Conservation (phyloP, 1,140 invertebrate genomes). For the Drosophila micromelanica region DNA sequence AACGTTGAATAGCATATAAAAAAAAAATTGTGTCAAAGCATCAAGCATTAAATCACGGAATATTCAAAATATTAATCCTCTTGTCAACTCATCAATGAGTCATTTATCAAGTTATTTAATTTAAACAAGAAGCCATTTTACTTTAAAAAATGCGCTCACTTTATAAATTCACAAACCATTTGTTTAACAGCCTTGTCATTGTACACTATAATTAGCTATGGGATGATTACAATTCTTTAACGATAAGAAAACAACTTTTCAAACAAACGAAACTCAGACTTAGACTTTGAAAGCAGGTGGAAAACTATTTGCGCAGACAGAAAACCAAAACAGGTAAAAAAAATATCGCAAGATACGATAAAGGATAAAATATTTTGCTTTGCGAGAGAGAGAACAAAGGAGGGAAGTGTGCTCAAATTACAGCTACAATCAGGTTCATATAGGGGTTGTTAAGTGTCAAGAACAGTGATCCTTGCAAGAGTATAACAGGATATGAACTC, state of each 20-base stretch:
- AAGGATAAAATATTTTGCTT: conserved; percentile 4
- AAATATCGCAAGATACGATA: neutral
- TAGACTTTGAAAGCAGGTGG: conserved; percentile 17
- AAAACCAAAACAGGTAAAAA: conserved; percentile 2
- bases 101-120: neutral
- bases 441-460: conserved; percentile 3
- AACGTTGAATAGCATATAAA: too few relatives aligned
- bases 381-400: neutral
- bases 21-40: too few relatives aligned
- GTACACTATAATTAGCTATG: conserved; percentile 13
- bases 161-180: neutral
- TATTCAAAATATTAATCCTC: neutral
- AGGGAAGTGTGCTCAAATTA: conserved; percentile 60
- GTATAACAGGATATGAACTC: conserved; percentile 46
- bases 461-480: conserved; percentile 19
- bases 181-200: neutral
- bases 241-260: neutral
- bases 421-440: conserved; percentile 10
- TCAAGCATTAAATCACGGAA: neutral
- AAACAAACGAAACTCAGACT: neutral
- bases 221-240: neutral
- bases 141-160: neutral
- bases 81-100: neutral
- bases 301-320: neutral
- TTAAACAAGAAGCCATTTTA: neutral